Evolutionary conservation across 2,113 vertebrate genomes (phyloP).

Genomic region (Bambusicola thoracicus): DNA sequence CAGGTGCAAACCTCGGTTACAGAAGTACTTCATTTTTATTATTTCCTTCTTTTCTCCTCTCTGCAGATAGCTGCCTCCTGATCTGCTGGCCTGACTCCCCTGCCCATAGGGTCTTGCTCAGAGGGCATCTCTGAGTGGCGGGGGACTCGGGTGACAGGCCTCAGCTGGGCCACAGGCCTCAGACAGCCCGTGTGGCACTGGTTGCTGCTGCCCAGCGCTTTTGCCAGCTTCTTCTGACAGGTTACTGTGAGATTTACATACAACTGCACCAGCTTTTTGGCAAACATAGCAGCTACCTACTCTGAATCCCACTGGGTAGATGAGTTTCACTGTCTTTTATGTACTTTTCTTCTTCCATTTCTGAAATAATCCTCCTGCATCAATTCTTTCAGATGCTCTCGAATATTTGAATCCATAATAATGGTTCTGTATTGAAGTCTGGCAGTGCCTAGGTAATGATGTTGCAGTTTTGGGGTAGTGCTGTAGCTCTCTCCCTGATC

Average conservation of each 20-base stretch:
- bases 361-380: neutral
- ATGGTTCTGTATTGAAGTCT: neutral
- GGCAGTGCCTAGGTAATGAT: neutral
- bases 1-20: neutral
- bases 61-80: neutral
- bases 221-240: neutral
- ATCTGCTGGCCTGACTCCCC: neutral
- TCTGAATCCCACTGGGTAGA: neutral
- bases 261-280: neutral
- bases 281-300: neutral
- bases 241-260: neutral
- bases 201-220: neutral
- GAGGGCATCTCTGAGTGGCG: neutral
- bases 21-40: neutral
- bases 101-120: neutral
- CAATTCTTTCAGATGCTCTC: neutral
- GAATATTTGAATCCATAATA: neutral
- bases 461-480: neutral
- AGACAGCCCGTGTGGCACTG: fast-evolving
- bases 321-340: fast-evolving
- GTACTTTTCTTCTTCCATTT: neutral
- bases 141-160: fast-evolving
- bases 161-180: fast-evolving
- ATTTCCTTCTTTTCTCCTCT: neutral
- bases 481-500: neutral